Conservation (phyloP, 2,113 vertebrate genomes). For the Brevimyrus niger region DNA sequence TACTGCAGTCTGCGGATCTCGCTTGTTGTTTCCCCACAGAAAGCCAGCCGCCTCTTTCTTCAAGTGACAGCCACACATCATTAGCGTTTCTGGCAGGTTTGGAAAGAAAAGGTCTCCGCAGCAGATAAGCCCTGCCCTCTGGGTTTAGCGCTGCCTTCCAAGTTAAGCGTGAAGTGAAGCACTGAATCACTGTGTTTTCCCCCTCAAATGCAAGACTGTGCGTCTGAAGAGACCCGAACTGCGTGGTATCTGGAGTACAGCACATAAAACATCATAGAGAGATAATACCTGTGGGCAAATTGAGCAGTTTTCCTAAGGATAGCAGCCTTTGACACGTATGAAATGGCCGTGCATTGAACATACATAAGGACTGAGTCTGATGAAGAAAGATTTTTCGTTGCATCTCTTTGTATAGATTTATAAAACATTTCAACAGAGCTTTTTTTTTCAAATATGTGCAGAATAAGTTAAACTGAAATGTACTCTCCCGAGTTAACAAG, state of each 20-base stretch:
- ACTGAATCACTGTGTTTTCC: background rate
- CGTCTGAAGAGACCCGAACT: background rate
- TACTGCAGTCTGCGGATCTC: background rate
- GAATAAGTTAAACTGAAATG: background rate
- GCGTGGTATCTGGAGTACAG: background rate
- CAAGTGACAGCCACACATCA: conserved; percentile 23
- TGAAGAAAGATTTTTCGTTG: background rate
- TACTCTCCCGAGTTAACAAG: background rate
- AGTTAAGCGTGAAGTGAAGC: conserved; percentile 19
- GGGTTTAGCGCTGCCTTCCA: conserved; percentile 4
- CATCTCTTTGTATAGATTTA: background rate
- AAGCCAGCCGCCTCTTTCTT: conserved; percentile 1
- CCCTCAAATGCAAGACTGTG: background rate
- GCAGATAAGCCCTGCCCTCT: conserved; percentile 19
- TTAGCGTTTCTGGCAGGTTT: conserved; percentile 20
- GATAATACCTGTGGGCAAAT: background rate
- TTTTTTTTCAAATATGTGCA: background rate
- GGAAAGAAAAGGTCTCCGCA: background rate
- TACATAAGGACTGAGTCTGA: background rate
- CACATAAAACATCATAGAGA: background rate
- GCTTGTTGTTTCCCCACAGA: background rate
- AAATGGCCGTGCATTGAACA: background rate
- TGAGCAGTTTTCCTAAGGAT: background rate
- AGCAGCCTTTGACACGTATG: background rate
- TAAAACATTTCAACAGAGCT: background rate